phyloP scores from a whole-genome alignment of 2,888 invertebrate species.

The Agapetus fuscipes region DNA sequence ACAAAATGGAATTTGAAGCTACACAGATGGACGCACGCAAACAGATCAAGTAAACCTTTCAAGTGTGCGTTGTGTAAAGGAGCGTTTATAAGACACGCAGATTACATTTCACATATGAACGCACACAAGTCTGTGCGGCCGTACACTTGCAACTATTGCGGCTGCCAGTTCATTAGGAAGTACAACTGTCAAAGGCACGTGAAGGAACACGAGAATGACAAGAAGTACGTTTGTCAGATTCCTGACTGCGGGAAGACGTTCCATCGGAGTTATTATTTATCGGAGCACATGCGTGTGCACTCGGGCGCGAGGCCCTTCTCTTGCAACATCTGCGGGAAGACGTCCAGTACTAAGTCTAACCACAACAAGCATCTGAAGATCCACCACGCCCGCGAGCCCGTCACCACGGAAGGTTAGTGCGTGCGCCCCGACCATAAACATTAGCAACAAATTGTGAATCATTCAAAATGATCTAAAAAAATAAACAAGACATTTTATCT shows the following conservation, averaged over 20 bases:
- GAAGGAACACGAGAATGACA: slow-evolving; percentile 71
- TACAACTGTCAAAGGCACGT: slow-evolving; percentile 83
- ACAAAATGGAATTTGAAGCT: slow-evolving; percentile 86
- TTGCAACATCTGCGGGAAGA: slow-evolving; percentile 83
- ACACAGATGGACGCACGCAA: slow-evolving; percentile 83
- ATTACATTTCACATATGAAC: slow-evolving; percentile 77
- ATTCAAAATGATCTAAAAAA: background rate
- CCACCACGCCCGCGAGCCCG: slow-evolving; percentile 79
- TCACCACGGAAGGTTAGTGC: slow-evolving; percentile 71
- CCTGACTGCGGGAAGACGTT: slow-evolving; percentile 74
- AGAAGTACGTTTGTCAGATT: slow-evolving; percentile 64
- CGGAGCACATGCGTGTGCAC: slow-evolving; percentile 80
- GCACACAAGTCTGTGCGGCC: slow-evolving; percentile 75
- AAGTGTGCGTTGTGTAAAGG: slow-evolving; percentile 77
- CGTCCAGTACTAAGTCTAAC: slow-evolving; percentile 82
- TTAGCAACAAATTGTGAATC: background rate
- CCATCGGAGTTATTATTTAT: slow-evolving; percentile 78
- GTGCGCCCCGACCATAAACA: too few relatives aligned
- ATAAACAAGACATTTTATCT: background rate
- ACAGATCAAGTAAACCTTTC: slow-evolving; percentile 73
- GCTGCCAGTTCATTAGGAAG: slow-evolving; percentile 79
- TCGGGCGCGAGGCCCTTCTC: slow-evolving; percentile 71
- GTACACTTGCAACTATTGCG: slow-evolving; percentile 84
- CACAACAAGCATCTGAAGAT: slow-evolving; percentile 86
- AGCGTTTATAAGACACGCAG: slow-evolving; percentile 73